Percentiles rank a stretch among this genome's conserved stretches.
Evolutionary conservation across 2,113 vertebrate genomes (phyloP).

Genomic region (Promerops cafer): DNA sequence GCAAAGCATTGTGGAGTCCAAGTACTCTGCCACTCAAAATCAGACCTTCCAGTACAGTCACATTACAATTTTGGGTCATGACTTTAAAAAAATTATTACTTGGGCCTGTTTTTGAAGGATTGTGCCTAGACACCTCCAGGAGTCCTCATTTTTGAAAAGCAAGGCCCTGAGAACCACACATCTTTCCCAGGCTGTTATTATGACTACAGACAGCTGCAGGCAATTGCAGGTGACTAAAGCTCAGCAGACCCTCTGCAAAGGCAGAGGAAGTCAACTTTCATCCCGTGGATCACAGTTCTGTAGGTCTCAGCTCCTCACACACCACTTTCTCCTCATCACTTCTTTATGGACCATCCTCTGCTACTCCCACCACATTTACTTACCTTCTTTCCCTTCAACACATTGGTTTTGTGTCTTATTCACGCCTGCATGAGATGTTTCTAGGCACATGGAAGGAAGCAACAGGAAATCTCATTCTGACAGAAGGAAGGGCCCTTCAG

Average conservation of each 20-base stretch:
- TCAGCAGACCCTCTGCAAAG: background rate
- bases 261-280: background rate
- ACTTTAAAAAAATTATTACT: background rate
- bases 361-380: background rate
- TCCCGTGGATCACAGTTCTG: background rate
- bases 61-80: background rate
- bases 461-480: background rate
- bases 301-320: background rate
- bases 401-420: background rate
- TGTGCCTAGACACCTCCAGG: background rate
- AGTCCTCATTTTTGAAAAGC: background rate
- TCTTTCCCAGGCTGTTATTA: background rate
- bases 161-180: background rate
- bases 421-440: background rate
- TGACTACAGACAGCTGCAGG: background rate
- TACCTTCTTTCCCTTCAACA: background rate
- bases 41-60: background rate
- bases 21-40: background rate
- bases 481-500: background rate
- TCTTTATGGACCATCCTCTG: background rate
- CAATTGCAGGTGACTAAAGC: background rate
- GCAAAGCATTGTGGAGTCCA: background rate
- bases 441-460: background rate
- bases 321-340: background rate
- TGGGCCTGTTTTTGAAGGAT: background rate